Evolutionary conservation across 2,797 vertebrate genomes (phyloP), one percentile per base, ranked within the genome.

Genomic region (Fundulus diaphanus): DNA sequence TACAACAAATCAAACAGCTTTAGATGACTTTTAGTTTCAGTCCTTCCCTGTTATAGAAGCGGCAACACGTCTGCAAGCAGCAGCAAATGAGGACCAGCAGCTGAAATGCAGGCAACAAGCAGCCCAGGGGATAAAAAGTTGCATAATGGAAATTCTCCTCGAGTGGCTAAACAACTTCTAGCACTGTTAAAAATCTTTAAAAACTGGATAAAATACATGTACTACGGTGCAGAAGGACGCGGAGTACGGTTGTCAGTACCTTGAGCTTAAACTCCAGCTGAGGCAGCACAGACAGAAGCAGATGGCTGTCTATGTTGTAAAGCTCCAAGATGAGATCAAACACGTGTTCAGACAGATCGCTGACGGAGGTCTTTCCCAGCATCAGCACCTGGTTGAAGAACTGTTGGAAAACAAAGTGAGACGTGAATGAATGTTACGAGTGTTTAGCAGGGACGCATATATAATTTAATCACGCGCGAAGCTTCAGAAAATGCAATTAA

Each of bases 321-420:
- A 99, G 96, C 88, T 99, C 98, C 95, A 99, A 82, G 94, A 99
- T 99, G 81, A 99, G 95, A 92, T 99, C 98, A 71, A 99, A 99
- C 9, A 99, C 98, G 0, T 99, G 98, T 72, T 99, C 98, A 0
- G 98, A 99, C 81, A 99, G 92, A 90, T 99, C 98, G 48, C 98
- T 99, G 91, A 99, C 98, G 0, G 98, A 99, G 0, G 98, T 99
- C 94, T 99, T 99, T 52, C 98, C 98, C 92, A 99, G 94, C 98
- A 99, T 99, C 86, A 99, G 95, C 82, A 99, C 98, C 95, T 98
- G 98, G 95, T 99, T 99, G 92, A 99, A 99, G 92, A 99, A 99
- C 98, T 99, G 90, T 44, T 16, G 61, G 18, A 44, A 18, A 29
- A 29, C 0, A 81, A 9, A 56, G 0, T 54, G 59, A 48, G 5